Evolutionary conservation across 2,888 invertebrate species (phyloP), one percentile per base, ranked within the genome.

Genomic region (Eupithecia subumbrata): DNA sequence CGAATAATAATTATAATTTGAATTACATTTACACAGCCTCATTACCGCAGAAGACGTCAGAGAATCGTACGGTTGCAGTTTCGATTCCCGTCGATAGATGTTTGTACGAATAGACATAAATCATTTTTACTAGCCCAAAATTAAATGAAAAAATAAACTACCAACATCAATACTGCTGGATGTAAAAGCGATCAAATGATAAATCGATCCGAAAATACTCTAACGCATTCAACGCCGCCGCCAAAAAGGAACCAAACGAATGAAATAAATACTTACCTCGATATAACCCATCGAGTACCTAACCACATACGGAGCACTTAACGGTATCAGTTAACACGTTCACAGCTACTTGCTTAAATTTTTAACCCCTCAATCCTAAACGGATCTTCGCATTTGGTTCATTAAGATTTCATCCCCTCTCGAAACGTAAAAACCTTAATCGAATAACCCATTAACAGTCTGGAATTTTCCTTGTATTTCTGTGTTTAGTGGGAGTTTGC

Each of bases 381-480:
- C 77, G 74, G 77, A 75, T 75, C 72, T 77, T 68, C 71, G 43
- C 68, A 72, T 75, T 71, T 68, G 22, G 56, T 72, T 77, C 77
- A 77, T 77, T 77, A 75, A 73, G 73, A 75, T 75, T 77, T 77
- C 74, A 77, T 71, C 63, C 73, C 74, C 16, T 48, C 30, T 64
- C 71, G 64, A 69, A 74, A 77, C 74, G 74, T 72, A 73, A 77
- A 77, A 77, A 73, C 73, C 77, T 63, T 77, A 75, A 77, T 77
- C 74, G 74, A 75, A 73, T 75, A 73, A 75, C 72, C 75, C 74
- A 77, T 77, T 77, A 74, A 69, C 72, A n/a, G 60, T 34, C 69
- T 72, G 71, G 67, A 40, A 67, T 67, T 40, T 40, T 40, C 37
- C 69, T 45, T 22, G 30, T 64, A 34, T 34, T 34, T 34, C 64